Base-by-base conservation (phyloP, 2,797 vertebrate species). In the Salmo trutta region DNA sequence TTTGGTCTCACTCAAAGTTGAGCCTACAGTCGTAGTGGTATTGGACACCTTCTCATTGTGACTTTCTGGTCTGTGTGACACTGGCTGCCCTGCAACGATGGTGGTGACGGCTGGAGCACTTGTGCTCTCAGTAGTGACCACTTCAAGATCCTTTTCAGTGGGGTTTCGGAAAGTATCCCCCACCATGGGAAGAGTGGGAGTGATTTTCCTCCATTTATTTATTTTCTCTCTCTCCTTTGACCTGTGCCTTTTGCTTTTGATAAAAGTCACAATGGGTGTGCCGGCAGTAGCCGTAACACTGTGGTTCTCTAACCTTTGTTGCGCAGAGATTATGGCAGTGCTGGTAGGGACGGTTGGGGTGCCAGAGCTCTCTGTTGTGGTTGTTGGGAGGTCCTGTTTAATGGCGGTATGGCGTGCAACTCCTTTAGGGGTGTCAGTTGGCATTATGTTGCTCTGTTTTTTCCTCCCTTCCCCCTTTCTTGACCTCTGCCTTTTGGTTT, bases 201-300 rank as follows among this genome's bases (percentile, higher is more conserved):
- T 64, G 71, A 41, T 73, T 85, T 87, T 86, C 79, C 76, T 89
- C 78, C 78, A 71, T 83, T 87, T 91, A 70, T 88, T 90, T 81
- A 77, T 79, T 68, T 85, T 87, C 81, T 76, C 83, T 79, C 83
- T 86, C 71, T 91, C 88, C 80, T 91, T 90, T 82, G 84, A 93
- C 87, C 89, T 90, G 78, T 78, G 85, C 41, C 0, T 47, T 47
- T 47, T 47, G 77, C 81, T 81, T 85, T 84, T 83, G 51, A 69
- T 12, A 75, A 54, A 29, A 14, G 79, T 79, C 74, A 83, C 87
- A 82, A 85, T 83, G 67, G 87, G 83, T 67, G 67, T 36, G 24
- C 56, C 82, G 59, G 88, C 69, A 36, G 69, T 15, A 33, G 65
- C 77, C 65, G 69, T 29, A 10, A 73, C 54, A 82, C 29, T 24